A percentile compares a stretch with the other conserved stretches of the same genome.
Evolutionary conservation across 2,888 invertebrate genomes (phyloP).

Genomic region (Agonopterix heracliana): DNA sequence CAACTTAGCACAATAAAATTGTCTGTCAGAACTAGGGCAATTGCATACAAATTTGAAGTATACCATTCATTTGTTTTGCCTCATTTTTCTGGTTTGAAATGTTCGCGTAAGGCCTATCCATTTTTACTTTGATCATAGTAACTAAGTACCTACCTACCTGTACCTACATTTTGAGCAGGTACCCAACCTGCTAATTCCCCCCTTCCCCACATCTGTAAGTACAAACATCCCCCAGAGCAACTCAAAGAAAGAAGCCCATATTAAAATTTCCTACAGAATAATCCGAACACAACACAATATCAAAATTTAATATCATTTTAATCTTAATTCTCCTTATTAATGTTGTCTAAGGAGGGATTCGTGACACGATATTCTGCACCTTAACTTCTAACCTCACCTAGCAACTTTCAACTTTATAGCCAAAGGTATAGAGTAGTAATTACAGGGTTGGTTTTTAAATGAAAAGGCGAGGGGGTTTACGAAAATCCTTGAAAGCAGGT

Average conservation of each 20-base stretch:
- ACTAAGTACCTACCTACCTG: not conserved
- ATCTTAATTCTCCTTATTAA: slow-evolving; percentile 75
- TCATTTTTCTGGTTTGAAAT: not conserved
- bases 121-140: not conserved
- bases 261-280: slow-evolving; percentile 69
- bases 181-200: slow-evolving; percentile 1
- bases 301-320: slow-evolving; percentile 76
- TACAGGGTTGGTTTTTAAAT: slow-evolving; percentile 16
- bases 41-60: too few species aligned
- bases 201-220: slow-evolving; percentile 19
- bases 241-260: slow-evolving; percentile 47
- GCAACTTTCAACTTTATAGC: slow-evolving; percentile 19
- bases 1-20: too few species aligned
- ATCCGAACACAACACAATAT: slow-evolving; percentile 74
- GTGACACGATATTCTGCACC: slow-evolving; percentile 37
- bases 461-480: slow-evolving; percentile 30
- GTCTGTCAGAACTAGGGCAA: too few species aligned
- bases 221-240: slow-evolving; percentile 32
- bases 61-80: too few species aligned
- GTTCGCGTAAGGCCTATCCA: not conserved
- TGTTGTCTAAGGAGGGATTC: slow-evolving; percentile 60
- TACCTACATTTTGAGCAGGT: not conserved
- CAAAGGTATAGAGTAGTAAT: slow-evolving; percentile 12
- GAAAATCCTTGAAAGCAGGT: slow-evolving; percentile 53
- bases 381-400: slow-evolving; percentile 15